Base-by-base conservation (phyloP, 2,113 vertebrate species). In the Cyanoramphus novaezelandiae region DNA sequence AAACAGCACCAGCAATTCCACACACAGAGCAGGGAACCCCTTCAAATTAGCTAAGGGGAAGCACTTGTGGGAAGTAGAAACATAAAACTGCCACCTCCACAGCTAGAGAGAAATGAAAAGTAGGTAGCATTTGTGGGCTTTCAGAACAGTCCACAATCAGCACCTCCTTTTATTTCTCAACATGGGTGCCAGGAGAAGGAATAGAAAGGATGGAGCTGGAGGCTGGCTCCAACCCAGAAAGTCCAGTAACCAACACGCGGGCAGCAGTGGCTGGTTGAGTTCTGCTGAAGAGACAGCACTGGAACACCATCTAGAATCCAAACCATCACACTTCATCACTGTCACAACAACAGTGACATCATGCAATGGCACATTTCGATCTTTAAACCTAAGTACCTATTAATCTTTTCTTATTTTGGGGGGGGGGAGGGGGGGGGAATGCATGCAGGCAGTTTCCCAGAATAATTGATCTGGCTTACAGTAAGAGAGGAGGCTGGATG, bases 391-490 rank as follows among this genome's bases (percentile, higher is more conserved):
- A 93, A 88, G 79, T 59, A 95, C 28, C 39, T 75, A 95, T 91
- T 91, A 84, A 92, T 95, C 86, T 95, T 88, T 53, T 74, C 68
- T 76, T 82, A 72, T 65, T 86, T 84, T 64, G 57, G 47, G 11
- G n/a, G 33, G 37, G 37, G 37, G 9, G 39, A 10, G 39, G 39
- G 39, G 39, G 10, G 39, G 39, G 39, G 39, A 39, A 39, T 2
- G 13, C 46, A 81, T 0, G 7, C 57, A 81, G 24, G 65, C 86
- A 93, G 69, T 70, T 96, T 93, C 86, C 81, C 86, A 95, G 89
- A 95, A 93, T 91, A 93, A 96, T 72, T 91, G 92, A 92, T 71
- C 68, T 86, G 68, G 20, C 27, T 95, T 90, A 90, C 76, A 90
- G 88, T 64, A 96, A 81, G 20, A 92, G 47, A 91, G 35, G 13